Evolutionary conservation across 2,888 invertebrate species (phyloP).

Genomic region (Yponomeuta evonymella): DNA sequence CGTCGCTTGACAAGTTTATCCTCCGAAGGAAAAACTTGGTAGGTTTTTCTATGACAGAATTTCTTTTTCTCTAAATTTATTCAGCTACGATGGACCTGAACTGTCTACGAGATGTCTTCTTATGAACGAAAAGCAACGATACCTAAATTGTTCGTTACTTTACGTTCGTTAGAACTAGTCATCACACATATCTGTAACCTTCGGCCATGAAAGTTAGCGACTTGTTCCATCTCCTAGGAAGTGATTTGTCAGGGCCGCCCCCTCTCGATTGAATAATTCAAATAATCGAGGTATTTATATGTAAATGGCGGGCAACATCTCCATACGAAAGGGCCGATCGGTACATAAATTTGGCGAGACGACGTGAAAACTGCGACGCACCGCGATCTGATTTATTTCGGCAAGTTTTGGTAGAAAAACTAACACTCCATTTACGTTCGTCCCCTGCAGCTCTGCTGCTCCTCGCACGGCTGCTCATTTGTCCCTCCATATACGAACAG

Average conservation of each 20-base stretch:
- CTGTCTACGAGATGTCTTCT: constrained; percentile 22
- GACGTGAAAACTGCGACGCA: constrained; percentile 73
- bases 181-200: constrained; percentile 9
- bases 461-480: not conserved
- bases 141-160: not conserved
- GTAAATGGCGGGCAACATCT: constrained; percentile 74
- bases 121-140: not conserved
- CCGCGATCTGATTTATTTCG: constrained; percentile 72
- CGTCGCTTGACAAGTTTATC: not conserved
- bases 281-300: constrained; percentile 77
- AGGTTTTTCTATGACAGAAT: not conserved
- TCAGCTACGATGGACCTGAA: constrained; percentile 57
- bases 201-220: constrained; percentile 47
- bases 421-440: not conserved
- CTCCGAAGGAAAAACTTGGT: not conserved
- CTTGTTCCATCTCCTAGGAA: constrained; percentile 72
- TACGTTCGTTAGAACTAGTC: not conserved
- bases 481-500: no score
- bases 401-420: constrained; percentile 66
- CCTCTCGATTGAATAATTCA: constrained; percentile 77
- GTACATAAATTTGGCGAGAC: constrained; percentile 76
- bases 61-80: constrained; percentile 26
- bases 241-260: constrained; percentile 76
- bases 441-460: not conserved
- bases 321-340: constrained; percentile 76